Evolutionary conservation across 2,888 invertebrate genomes (phyloP), one percentile per base, ranked within the genome.

Genomic region (Lamellibrachia columna): DNA sequence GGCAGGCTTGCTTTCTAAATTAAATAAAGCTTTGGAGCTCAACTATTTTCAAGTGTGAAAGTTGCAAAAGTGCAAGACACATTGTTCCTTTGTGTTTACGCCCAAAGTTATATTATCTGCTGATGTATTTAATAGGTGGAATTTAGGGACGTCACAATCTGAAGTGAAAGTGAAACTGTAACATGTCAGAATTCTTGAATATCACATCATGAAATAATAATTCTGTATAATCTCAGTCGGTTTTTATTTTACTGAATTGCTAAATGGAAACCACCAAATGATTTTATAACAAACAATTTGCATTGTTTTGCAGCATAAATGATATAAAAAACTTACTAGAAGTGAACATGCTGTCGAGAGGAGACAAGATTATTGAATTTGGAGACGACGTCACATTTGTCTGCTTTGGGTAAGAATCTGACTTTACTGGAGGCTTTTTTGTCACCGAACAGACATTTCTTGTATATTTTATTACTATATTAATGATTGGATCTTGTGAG

Each of bases 281-380:
- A 15, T 55, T 60, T 40, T 40, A 22, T 60, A 22, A 22, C 75
- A 75, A 22, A 22, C 22, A 15, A 75, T 75, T 3, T 92, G 52
- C 52, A 55, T 92, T 75, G 55, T 15, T 92, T 92, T 92, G 2
- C 93, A 94, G 94, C 60, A 58, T 93, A n/a, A 92, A 92, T 8
- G 94, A 93, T 53, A 92, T 94, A 9, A 91, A 92, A 53, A 60
- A 92, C 8, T 91, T 93, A n/a, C 91, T 94, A n/a, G 91, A 91
- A 60, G 91, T 91, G 7, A n/a, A 92, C 91, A 94, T 96, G 95
- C 93, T 94, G 40, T 94, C 94, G 90, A 94, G 93, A 53, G 94
- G 95, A 11, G 95, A 96, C 93, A 94, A 94, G 52, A 94, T 96
- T 52, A 92, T 95, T 28, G 93, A 93, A 40, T 95, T 95, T 95